phyloP scores from a whole-genome alignment of 92 coral and sea anemone species.

The Virgularia gustaviana region DNA sequence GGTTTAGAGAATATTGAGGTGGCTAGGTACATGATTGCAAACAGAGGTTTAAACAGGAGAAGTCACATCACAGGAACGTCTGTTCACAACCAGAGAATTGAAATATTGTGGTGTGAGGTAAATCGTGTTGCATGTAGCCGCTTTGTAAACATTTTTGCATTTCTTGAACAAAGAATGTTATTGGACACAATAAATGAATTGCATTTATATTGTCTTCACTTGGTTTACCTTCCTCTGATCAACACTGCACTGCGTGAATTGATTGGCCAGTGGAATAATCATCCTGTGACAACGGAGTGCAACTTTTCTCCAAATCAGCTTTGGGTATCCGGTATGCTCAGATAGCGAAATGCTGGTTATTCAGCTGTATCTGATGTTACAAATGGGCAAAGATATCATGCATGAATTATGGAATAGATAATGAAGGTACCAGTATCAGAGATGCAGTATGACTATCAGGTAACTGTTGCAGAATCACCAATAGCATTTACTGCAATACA shows the following conservation, averaged over 20 bases:
- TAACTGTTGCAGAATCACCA: not conserved
- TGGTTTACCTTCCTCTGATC: conserved; percentile 4
- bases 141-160: conserved; percentile 36
- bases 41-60: conserved; percentile 19
- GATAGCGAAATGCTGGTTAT: conserved; percentile 26
- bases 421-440: conserved; percentile 22
- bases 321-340: conserved; percentile 45
- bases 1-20: conserved; percentile 23
- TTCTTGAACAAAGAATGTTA: conserved; percentile 10
- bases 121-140: not conserved
- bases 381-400: conserved; percentile 20
- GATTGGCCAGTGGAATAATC: conserved; percentile 53
- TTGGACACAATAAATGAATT: conserved; percentile 37
- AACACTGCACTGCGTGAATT: conserved; percentile 37
- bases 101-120: conserved; percentile 45
- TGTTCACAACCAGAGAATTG: conserved; percentile 51
- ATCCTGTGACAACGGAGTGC: conserved; percentile 27
- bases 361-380: conserved; percentile 28
- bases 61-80: conserved; percentile 51
- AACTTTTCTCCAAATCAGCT: conserved; percentile 30
- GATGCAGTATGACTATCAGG: not conserved
- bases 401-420: conserved; percentile 53
- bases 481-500: no score
- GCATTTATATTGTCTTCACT: conserved; percentile 38
- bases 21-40: conserved; percentile 31